Evolutionary conservation across 2,113 vertebrate genomes (phyloP), one percentile per base, ranked within the genome.

Genomic region (Heloderma charlesbogerti): DNA sequence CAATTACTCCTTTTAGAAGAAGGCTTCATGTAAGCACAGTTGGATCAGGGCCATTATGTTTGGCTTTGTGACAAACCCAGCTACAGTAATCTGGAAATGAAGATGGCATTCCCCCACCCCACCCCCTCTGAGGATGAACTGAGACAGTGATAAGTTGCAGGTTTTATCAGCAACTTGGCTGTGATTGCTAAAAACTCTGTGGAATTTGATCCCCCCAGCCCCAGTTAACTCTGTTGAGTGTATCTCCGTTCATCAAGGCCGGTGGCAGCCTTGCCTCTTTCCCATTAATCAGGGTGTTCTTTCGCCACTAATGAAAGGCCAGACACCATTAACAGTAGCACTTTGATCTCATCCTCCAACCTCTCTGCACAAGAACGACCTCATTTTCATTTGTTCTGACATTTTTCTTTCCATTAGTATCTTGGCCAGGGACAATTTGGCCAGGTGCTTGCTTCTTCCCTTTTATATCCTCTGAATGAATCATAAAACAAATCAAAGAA

Each of bases 401-500:
- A 93, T 95, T 95, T 92, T 60, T 83, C 88, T 92, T 93, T 91
- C 93, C 91, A 86, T 94, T 94, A 95, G 89, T 27, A 95, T 54
- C 92, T 92, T 90, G 71, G 43, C 92, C 90, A 94, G 88, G 60
- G 90, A 95, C 91, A 84, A 92, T 94, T 93, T 92, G 90, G 92
- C 95, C 95, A 96, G 95, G 94, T 95, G 90, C 88, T 92, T 89
- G 86, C 89, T 88, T 95, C 84, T 88, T 45, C 81, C 78, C 80
- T 93, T 93, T 87, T 91, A 92, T 91, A 90, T 94, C 86, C 92
- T 37, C 43, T 71, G 91, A 95, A 75, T 0, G 77, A 92, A 94
- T 89, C 86, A 81, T n/a, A 83, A 94, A 92, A 90, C 51, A 86
- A 72, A 88, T 71, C n/a, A 92, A 86, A 0, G 0, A 94, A 94